Conservation (phyloP, 2,797 vertebrate genomes). For the Psittacula echo region DNA sequence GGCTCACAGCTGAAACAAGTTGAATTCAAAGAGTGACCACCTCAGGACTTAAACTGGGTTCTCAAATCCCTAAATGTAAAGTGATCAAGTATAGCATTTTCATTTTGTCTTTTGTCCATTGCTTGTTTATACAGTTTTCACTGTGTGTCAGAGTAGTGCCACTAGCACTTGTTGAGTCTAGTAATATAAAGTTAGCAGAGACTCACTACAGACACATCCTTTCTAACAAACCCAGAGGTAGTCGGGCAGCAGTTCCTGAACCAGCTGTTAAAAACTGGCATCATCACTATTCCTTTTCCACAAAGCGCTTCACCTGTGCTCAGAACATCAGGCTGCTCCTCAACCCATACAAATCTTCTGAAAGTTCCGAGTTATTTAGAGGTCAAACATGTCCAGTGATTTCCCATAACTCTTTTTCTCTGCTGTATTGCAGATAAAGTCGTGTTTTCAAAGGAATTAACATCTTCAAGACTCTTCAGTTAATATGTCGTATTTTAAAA, state of each 20-base stretch:
- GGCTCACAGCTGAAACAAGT: neutral
- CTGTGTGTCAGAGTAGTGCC: neutral
- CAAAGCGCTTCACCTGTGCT: neutral
- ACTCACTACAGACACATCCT: neutral
- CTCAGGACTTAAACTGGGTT: neutral
- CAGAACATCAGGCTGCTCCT: neutral
- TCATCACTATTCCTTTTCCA: neutral
- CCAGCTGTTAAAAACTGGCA: neutral
- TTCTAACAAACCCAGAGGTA: neutral
- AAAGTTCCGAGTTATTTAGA: neutral
- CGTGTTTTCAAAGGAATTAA: neutral
- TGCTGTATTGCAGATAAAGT: neutral
- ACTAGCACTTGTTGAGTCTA: neutral
- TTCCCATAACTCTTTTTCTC: neutral
- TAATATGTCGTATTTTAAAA: neutral
- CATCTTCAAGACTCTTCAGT: neutral
- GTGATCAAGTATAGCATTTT: neutral
- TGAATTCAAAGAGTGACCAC: neutral
- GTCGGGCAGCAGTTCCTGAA: neutral
- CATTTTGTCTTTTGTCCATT: neutral
- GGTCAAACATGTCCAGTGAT: neutral
- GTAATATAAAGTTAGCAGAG: neutral
- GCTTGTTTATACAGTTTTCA: neutral
- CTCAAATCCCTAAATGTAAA: neutral
- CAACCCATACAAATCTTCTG: neutral